Base-by-base conservation (phyloP, 2,888 invertebrate species). In the Caenorhabditis uteleia region DNA sequence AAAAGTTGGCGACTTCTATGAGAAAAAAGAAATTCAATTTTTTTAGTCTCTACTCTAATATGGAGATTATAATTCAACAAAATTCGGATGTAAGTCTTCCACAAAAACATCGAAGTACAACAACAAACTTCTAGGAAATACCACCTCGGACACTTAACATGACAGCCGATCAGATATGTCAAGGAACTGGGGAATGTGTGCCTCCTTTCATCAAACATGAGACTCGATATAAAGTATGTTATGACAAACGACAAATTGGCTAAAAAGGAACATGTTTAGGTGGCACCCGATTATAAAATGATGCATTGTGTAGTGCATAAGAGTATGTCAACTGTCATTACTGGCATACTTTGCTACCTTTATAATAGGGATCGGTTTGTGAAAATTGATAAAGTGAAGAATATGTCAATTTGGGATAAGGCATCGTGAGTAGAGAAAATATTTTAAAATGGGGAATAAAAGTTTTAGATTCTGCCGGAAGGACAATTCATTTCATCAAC, bases 291-390 rank as follows among this genome's bases (percentile, higher is more conserved):
- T 44, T 74, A 77, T 55, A 77, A 73, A 34, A 68, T 76, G 55
- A 47, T 64, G 7, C 59, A 66, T 25, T 78, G 78, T 42, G 55
- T 75, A n/a, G 76, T 78, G 14, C 77, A 78, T 43, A 76, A 79
- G 44, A 71, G 68, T 38, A 78, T 77, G 76, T 75, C 76, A 16
- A 77, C 78, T 6, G 68, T 76, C 1, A 74, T 78, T 48, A 72
- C 76, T 5, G 76, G 74, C 4, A 54, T 78, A 7, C 55, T 74
- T 58, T 78, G 78, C 42, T 76, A 61, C 49, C 49, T 78, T 1
- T 76, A 47, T 53, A 67, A 78, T 40, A 61, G 70, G 36, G 27
- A 34, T 2, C 31, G 20, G 3, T 78, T 67, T 51, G 34, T 53
- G 26, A 47, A 50, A 18, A 55, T 48, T 21, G 55, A 55, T 25